Conservation (phyloP, 1,140 invertebrate genomes). For the Cydia strobilella region DNA sequence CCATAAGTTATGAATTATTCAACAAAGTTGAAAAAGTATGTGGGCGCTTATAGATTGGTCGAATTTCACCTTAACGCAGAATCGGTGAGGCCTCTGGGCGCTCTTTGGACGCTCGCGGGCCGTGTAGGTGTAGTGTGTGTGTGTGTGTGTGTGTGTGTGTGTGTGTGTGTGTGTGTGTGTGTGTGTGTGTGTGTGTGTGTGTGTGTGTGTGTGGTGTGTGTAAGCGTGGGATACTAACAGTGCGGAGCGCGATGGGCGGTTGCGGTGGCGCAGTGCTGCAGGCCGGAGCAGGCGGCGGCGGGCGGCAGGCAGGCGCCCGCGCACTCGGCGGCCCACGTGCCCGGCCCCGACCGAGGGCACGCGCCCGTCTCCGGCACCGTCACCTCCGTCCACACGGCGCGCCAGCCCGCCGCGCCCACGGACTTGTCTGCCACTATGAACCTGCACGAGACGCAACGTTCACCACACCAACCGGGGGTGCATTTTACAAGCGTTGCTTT, state of each 20-base stretch:
- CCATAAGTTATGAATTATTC: too few relatives aligned
- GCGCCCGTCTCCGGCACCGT: slow-evolving; percentile 80
- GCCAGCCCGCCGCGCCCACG: slow-evolving; percentile 86
- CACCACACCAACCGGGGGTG: background rate
- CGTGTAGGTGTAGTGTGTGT: background rate
- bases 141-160: background rate
- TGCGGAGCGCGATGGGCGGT: slow-evolving; percentile 44
- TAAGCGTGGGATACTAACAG: slow-evolving; percentile 64
- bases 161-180: background rate
- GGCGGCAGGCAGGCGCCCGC: slow-evolving; percentile 65
- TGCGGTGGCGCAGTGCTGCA: slow-evolving; percentile 67
- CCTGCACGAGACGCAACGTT: slow-evolving; percentile 59
- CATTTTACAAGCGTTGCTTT: too few relatives aligned
- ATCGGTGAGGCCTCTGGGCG: background rate
- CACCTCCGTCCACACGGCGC: slow-evolving; percentile 94
- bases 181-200: background rate
- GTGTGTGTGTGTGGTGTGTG: background rate
- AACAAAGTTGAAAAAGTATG: background rate
- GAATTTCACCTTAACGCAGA: background rate
- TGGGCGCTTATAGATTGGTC: too few relatives aligned
- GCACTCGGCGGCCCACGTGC: slow-evolving; percentile 84
- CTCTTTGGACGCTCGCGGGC: background rate
- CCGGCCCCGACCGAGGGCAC: slow-evolving; percentile 83
- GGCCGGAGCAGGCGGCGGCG: slow-evolving; percentile 64
- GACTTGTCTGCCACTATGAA: slow-evolving; percentile 87